Evolutionary conservation across 2,888 invertebrate species (phyloP), one percentile per base, ranked within the genome.

Genomic region (Drosophila rubida): DNA sequence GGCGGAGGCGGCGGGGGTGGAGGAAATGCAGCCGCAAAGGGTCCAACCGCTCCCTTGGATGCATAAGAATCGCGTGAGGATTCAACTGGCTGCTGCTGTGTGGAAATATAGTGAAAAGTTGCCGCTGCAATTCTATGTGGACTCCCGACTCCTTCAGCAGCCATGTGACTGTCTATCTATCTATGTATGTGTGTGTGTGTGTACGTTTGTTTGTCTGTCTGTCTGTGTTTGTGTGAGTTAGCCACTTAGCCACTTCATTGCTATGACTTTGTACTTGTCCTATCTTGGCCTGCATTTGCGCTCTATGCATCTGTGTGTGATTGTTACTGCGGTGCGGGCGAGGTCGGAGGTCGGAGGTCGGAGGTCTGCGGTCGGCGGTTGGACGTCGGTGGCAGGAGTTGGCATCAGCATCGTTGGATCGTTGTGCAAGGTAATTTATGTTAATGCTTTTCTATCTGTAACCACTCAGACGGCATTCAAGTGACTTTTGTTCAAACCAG

Each of bases 1-100:
- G 19, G 50, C 23, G 50, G 41, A 41, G 23, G 64, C 8, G 45
- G 57, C n/a, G 41, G 59, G 3, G 42, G 68, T 9, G 50, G 58
- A 14, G 62, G 42, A 8, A 49, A 49, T 16, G 69, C 71, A 51
- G 30, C 49, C 59, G 45, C 71, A 61, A 63, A 55, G 58, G 63
- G 65, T 62, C 48, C 78, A 57, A 49, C 64, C 23, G 53, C 53
- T 25, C 50, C 75, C 5, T 45, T 50, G 37, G 83, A 90, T 77
- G 87, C 88, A 89, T 90, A 91, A 88, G 78, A 90, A 69, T 76
- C 75, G 75, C 84, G 79, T 57, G 80, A 78, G 73, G 84, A 90
- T 69, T 82, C 89, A 75, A 87, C 84, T 71, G 81, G 85, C 77
- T 89, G 87, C 77, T 87, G 87, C 83, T 90, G 79, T 13, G n/a